Conservation (phyloP, 1,140 invertebrate species). For the Trichogramma pretiosum region DNA sequence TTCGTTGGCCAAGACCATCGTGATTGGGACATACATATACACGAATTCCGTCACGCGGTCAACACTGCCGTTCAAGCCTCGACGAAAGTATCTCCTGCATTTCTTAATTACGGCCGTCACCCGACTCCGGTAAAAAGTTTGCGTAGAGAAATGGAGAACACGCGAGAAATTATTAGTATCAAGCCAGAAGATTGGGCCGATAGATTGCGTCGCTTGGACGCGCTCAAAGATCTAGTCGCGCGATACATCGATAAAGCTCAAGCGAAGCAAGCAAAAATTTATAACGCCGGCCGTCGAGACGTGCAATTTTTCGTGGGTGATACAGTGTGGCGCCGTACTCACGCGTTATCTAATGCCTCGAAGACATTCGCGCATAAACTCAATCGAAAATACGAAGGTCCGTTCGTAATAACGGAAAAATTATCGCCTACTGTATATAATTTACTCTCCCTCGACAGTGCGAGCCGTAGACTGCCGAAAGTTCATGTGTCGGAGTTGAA, state of each 20-base stretch:
- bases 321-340: not conserved
- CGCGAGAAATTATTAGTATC: not conserved
- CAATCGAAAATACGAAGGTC: constrained; percentile 15
- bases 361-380: constrained; percentile 13
- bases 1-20: not conserved
- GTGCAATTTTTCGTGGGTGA: not conserved
- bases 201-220: not conserved
- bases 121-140: not conserved
- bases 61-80: constrained; percentile 8
- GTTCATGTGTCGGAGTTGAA: too few species aligned
- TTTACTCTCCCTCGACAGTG: too few species aligned
- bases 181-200: not conserved
- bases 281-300: not conserved
- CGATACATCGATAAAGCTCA: not conserved
- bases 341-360: constrained; percentile 1
- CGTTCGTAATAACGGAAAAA: constrained; percentile 3
- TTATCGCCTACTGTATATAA: not conserved
- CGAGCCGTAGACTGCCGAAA: too few species aligned
- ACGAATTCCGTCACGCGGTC: not conserved
- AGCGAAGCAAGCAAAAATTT: not conserved
- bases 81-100: constrained; percentile 1
- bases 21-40: constrained; percentile 2
- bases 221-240: not conserved
- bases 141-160: not conserved
- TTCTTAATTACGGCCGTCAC: constrained; percentile 10